Evolutionary conservation across 2,113 vertebrate species (phyloP).

Genomic region (Dissostichus mawsoni): DNA sequence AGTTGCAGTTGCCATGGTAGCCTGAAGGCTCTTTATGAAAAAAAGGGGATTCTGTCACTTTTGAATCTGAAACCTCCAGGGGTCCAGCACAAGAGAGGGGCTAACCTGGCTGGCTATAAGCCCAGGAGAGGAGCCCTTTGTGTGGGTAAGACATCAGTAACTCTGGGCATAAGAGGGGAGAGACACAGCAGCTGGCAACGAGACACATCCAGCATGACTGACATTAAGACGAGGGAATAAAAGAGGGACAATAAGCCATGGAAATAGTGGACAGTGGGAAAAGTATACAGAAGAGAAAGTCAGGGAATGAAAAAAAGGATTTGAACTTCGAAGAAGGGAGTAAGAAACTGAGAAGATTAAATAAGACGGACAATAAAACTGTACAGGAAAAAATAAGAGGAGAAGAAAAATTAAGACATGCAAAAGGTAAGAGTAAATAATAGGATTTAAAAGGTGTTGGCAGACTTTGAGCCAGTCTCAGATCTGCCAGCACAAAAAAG

Average conservation of each 20-base stretch:
- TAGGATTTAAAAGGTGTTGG: constrained; percentile 39
- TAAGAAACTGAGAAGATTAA: constrained; percentile 11
- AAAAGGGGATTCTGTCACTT: constrained; percentile 53
- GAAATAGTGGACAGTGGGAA: constrained; percentile 69
- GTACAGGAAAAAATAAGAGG: not conserved
- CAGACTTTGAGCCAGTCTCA: constrained; percentile 26
- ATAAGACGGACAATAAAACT: constrained; percentile 24
- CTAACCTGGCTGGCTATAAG: constrained; percentile 75
- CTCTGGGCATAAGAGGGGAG: constrained; percentile 48
- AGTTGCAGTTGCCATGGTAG: constrained; percentile 43
- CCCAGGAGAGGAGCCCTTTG: constrained; percentile 72
- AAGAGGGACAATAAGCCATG: constrained; percentile 35
- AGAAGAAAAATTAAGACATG: constrained; percentile 17
- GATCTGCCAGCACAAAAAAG: constrained; percentile 55
- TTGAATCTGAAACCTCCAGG: constrained; percentile 68
- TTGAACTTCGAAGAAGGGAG: not conserved
- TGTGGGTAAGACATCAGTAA: constrained; percentile 71
- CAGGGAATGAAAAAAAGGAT: not conserved
- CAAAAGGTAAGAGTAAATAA: constrained; percentile 21
- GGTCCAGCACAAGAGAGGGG: constrained; percentile 55
- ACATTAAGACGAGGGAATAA: constrained; percentile 45
- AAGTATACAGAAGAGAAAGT: constrained; percentile 65
- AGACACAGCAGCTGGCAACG: constrained; percentile 57
- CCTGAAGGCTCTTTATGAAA: constrained; percentile 1
- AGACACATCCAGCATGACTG: constrained; percentile 62